Base-by-base conservation (phyloP, 1,140 invertebrate genomes). In the Phymastichus coffea region DNA sequence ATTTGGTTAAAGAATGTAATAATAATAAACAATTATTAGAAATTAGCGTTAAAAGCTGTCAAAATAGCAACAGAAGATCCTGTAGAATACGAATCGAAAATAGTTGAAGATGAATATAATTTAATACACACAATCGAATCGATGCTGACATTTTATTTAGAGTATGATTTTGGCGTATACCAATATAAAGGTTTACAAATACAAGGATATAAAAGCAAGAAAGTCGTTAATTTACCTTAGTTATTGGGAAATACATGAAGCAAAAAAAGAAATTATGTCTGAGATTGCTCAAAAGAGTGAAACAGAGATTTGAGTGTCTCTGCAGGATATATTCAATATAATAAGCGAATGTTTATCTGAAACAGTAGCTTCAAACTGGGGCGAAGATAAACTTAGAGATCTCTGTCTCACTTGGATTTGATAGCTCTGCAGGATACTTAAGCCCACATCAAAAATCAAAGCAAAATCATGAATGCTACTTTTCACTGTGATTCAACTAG, bases 21-120 rank as follows among this genome's bases (percentile, higher is more conserved):
- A 22, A 44, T 44, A 44, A 44, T 40, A 19, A 17, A 40, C 14
- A 40, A 40, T 20, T 40, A 40, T 40, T 40, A 40, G 17, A 40
- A n/a, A 40, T 40, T 40, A 40, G 38, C 38, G 38, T 40, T 40
- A 40, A n/a, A 44, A 44, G 41, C 41, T 44, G 41, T 12, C 23
- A 44, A 12, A 44, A 44, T 23, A 44, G 41, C 41, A 44, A 23
- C 41, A 44, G 41, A 44, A 44, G 9, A 19, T 44, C 8, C 41
- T 14, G 41, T 22, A 22, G 20, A 44, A 44, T 44, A 22, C n/a
- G 10, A 44, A 23, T 44, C 20, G n/a, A 44, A 22, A 44, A 44
- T 44, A 12, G 41, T 44, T 44, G 12, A 44, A 20, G 17, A 44
- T 44, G 41, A 44, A 44, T 44, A 2, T 44, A 23, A 44, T 44